Conservation (phyloP, 2,113 vertebrate genomes). For the Eolophus roseicapilla region DNA sequence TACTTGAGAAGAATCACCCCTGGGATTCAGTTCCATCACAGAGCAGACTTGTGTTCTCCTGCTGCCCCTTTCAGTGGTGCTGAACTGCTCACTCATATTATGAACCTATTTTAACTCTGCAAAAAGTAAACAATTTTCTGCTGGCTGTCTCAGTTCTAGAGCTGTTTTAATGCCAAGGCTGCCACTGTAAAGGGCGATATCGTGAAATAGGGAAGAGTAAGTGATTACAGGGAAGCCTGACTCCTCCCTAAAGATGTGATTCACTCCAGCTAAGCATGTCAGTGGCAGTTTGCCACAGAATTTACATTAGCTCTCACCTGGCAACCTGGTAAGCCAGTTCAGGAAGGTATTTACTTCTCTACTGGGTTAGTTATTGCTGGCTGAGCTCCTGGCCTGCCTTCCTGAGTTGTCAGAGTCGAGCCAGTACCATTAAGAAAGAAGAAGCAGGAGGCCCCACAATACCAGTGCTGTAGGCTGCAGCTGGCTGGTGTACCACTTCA, state of each 20-base stretch:
- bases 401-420: accelerated
- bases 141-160: background rate
- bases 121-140: background rate
- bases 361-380: accelerated
- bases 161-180: background rate
- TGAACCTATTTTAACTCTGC: background rate
- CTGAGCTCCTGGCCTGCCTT: background rate
- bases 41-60: background rate
- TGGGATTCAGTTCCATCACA: background rate
- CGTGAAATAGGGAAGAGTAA: background rate
- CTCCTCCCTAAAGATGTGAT: background rate
- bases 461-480: background rate
- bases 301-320: background rate
- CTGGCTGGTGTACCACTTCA: background rate
- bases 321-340: background rate
- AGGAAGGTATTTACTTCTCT: background rate
- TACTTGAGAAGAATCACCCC: background rate
- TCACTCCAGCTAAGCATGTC: background rate
- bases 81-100: background rate
- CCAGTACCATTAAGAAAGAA: background rate
- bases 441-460: too few relatives aligned
- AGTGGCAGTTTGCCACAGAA: background rate
- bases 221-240: background rate
- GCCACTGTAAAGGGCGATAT: background rate
- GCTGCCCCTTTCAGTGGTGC: background rate